Conservation (phyloP, 23 tunicate species). For the Botrylloides violaceus region DNA sequence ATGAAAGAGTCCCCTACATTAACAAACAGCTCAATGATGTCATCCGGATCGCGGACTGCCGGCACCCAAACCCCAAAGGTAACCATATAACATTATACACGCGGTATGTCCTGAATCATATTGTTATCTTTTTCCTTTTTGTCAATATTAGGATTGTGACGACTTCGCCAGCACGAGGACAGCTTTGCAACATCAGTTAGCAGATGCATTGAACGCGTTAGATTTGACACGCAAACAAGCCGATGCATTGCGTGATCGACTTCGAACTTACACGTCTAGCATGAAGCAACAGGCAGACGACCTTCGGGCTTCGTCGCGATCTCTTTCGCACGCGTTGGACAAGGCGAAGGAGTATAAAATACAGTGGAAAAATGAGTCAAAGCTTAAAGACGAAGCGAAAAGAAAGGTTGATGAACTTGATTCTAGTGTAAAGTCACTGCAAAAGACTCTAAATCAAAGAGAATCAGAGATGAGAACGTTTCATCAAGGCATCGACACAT, state of each 20-base stretch:
- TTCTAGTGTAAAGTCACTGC: background rate
- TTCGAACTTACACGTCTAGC: slow-evolving; percentile 12
- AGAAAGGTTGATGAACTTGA: background rate
- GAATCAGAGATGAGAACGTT: background rate
- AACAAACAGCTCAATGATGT: too few relatives aligned
- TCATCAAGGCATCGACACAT: slow-evolving; percentile 5
- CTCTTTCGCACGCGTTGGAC: slow-evolving; percentile 12
- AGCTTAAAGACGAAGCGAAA: slow-evolving; percentile 4
- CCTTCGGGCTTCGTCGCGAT: slow-evolving; percentile 1
- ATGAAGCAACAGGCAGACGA: slow-evolving; percentile 19
- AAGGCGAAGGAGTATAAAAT: slow-evolving; percentile 8
- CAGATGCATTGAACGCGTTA: slow-evolving; percentile 44
- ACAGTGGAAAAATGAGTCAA: slow-evolving; percentile 3
- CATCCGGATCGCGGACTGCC: too few relatives aligned
- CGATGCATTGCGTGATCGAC: slow-evolving; percentile 36
- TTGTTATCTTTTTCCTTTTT: too few relatives aligned
- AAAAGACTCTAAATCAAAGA: background rate
- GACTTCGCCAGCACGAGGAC: slow-evolving; percentile 7
- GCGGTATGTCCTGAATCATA: too few relatives aligned
- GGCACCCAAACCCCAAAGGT: background rate
- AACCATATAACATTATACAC: background rate
- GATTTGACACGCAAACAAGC: slow-evolving; percentile 28
- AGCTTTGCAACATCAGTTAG: slow-evolving; percentile 16
- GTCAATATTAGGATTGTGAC: background rate
- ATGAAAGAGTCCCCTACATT: too few relatives aligned